Conservation (phyloP, 2,888 invertebrate genomes). For the Aromia moschata region DNA sequence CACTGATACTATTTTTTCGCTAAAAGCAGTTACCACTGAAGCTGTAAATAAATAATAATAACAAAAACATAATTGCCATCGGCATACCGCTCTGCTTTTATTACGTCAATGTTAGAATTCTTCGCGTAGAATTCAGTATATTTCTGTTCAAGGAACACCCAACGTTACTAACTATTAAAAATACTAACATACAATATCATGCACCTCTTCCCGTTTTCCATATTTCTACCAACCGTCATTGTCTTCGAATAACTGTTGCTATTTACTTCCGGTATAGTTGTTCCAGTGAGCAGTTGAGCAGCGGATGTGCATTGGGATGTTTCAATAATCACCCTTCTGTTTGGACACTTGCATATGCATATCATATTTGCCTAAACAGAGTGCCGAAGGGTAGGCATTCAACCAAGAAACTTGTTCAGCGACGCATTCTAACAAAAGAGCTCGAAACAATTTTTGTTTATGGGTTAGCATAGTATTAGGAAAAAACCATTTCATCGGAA, state of each 20-base stretch:
- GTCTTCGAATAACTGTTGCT: background rate
- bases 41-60: background rate
- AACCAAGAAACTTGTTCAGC: too few relatives aligned
- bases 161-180: background rate
- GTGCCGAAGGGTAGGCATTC: too few relatives aligned
- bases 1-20: background rate
- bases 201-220: background rate
- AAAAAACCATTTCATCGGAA: too few relatives aligned
- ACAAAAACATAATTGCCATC: background rate
- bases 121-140: background rate
- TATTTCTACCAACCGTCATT: constrained; percentile 16
- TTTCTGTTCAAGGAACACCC: background rate
- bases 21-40: background rate
- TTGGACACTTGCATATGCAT: too few relatives aligned
- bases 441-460: too few relatives aligned
- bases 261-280: constrained; percentile 17
- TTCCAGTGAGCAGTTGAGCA: constrained; percentile 4
- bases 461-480: too few relatives aligned
- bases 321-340: background rate
- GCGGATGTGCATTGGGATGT: constrained; percentile 19
- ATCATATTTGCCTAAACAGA: too few relatives aligned
- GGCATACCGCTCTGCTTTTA: background rate
- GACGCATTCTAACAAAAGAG: too few relatives aligned
- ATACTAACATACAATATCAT: background rate
- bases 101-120: background rate